Evolutionary conservation across 2,888 invertebrate species (phyloP), one percentile per base, ranked within the genome.

Genomic region (Melanotus villosus): DNA sequence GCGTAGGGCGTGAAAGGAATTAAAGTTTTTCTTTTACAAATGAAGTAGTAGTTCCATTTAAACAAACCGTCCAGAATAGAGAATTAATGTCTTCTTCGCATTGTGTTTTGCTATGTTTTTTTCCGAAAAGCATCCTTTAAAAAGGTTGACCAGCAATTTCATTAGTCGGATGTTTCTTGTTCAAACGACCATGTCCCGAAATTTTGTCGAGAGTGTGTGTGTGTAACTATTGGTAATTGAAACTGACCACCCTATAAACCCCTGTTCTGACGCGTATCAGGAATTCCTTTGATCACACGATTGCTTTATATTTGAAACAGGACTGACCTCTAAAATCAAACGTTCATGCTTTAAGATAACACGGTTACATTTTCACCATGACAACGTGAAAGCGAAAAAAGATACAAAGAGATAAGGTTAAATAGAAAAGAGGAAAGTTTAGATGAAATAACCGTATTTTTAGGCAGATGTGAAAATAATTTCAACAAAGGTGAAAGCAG

Each of bases 151-250:
- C n/a, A 47, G 23, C 32, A 32, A 32, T 52, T 52, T 52, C 32
- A 32, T 52, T 30, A 52, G 7, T 6, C 10, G 52, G 32, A 18
- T 16, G 32, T 23, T 47, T 45, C 21, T 2, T 47, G 47, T 45
- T 21, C 21, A 45, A 21, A 21, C 2, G 45, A 19, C 43, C 43
- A 10, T 43, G 45, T n/a, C n/a, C 21, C 30, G 30, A 30, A 52
- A 30, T 26, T 14, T 21, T 14, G 50, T 52, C 30, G 30, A 52
- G 9, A 30, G 14, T 52, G 50, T 52, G 30, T 30, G 9, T 14
- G 14, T 52, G 50, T 52, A 52, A 34, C 52, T 32, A 52, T 30
- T 34, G 52, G 36, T 56, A 56, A 56, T 36, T 56, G 36, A 56
- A 56, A 56, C 21, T 56, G 36, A 56, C 23, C 36, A 14, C 36